Percentiles rank a stretch among this genome's conserved stretches.
phyloP scores from a whole-genome alignment of 30 jellyfish, hydroid and myxozoan species.

The Chironex yamaguchii region DNA sequence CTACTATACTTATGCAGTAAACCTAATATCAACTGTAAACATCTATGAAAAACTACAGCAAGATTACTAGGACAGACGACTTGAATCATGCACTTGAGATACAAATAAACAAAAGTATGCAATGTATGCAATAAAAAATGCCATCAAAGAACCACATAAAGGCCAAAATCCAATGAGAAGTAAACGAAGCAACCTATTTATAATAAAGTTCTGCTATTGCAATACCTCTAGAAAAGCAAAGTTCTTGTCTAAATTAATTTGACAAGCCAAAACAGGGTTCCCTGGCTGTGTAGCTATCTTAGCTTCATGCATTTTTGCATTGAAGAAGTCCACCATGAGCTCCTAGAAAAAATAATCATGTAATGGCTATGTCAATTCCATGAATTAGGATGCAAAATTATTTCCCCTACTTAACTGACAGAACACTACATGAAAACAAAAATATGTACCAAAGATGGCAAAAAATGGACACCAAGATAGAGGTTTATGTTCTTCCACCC shows the following conservation, averaged over 20 bases:
- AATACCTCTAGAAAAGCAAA: constrained; percentile 98
- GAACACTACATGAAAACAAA: not conserved
- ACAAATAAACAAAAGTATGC: not conserved
- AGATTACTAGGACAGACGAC: no score
- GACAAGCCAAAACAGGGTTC: constrained; percentile 97
- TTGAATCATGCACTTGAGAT: not conserved
- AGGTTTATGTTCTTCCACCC: no score
- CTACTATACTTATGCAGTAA: no score
- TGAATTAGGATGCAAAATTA: not conserved
- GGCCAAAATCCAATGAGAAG: no score
- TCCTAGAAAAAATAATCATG: no score
- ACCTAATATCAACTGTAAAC: no score
- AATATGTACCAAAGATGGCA: not conserved
- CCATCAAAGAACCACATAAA: no score
- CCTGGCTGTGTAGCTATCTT: constrained; percentile 97
- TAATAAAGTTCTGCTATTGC: not conserved
- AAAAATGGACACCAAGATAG: not conserved
- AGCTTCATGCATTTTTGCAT: constrained; percentile 97
- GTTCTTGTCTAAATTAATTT: constrained; percentile 90
- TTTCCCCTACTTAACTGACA: not conserved
- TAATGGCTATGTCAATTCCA: not conserved
- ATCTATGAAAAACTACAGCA: no score
- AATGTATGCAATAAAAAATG: not conserved
- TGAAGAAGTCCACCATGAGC: constrained; percentile 96
- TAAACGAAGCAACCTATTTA: not conserved